Base-by-base conservation (phyloP, 2,888 invertebrate species). In the Hirtodrosophila confusa region DNA sequence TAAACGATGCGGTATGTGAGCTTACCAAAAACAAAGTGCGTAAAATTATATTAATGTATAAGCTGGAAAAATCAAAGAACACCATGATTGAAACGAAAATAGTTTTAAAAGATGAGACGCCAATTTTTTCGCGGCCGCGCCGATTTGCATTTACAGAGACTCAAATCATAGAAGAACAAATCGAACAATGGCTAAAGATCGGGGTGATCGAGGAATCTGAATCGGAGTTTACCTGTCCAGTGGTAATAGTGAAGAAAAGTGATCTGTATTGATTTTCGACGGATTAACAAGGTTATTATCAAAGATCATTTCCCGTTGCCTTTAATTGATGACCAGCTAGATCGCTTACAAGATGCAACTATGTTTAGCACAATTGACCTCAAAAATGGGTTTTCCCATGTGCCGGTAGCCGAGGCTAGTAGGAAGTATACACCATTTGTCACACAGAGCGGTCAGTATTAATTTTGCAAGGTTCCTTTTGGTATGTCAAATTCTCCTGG, bases 401-500 rank as follows among this genome's bases (percentile, higher is more conserved):
- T 77, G 3, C 37, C 17, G 4, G 69, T 71, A 6, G 50, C 44
- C 12, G 49, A 57, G 6, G 11, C 24, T 7, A 39, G 49, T 12
- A 12, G 11, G 8, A 63, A 63, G 80, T 58, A n/a, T 27, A 90
- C 89, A 0, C 80, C 89, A 0, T 90, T 90, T 55, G 72, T 89
- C 0, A 88, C 86, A 0, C 87, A 84, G 1, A 77, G 78, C 10
- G 84, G 88, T 0, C 86, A 86, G 27, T 35, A 24, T 8, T 11
- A 51, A 10, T 41, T 51, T 7, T 3, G 43, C 10, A 40, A 27
- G 4, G 40, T 31, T 6, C 48, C 17, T 0, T 55, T 90, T 80
- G 91, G 91, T 4, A 54, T 91, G 4, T 67, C 70, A 1, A 89
- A 89, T 33, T 88, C 80, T 0, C 87, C 86, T 1, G 58, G 78